These are phyloP conservation scores for Steinernema hermaphroditum DNA, from an alignment of 2,888 invertebrate species.

Conservation along the genomic window DNA sequence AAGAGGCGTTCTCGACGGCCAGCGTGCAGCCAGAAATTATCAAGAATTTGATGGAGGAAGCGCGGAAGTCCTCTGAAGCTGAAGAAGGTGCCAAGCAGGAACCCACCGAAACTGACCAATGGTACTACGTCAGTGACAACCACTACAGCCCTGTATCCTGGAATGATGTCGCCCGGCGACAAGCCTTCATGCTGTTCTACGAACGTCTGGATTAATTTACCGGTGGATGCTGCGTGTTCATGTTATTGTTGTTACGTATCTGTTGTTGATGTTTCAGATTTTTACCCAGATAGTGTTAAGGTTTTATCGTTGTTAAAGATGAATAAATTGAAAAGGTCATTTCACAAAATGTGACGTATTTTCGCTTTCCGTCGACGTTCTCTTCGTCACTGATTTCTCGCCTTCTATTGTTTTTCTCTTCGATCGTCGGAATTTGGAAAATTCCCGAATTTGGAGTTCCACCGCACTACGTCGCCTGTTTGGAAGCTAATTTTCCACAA, in stretches of 20 bases:
- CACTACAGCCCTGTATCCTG: slow-evolving; percentile 80
- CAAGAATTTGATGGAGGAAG: neutral
- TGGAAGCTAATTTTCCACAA: too few relatives aligned
- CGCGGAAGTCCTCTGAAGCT: slow-evolving; percentile 19
- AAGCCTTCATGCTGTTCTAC: slow-evolving; percentile 94
- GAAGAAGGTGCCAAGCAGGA: neutral
- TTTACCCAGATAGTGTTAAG: too few relatives aligned
- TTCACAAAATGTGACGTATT: too few relatives aligned
- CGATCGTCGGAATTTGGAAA: too few relatives aligned
- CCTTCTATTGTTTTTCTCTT: too few relatives aligned
- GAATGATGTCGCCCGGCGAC: slow-evolving; percentile 77
- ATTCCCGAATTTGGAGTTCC: neutral
- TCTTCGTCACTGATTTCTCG: neutral
- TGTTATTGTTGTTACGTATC: neutral
- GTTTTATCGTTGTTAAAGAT: too few relatives aligned
- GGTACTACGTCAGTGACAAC: slow-evolving; percentile 92
- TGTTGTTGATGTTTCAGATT: too few relatives aligned
- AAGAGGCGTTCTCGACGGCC: slow-evolving; percentile 31
- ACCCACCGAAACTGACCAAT: slow-evolving; percentile 73
- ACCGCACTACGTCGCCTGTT: neutral
- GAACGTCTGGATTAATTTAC: slow-evolving; percentile 72
- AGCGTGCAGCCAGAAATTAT: neutral
- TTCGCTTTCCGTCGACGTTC: neutral
- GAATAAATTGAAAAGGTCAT: too few relatives aligned
- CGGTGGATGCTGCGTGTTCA: neutral